These are phyloP conservation scores for Phoenicopterus ruber DNA, from an alignment of 2,113 vertebrate species.

Conservation along the genomic window DNA sequence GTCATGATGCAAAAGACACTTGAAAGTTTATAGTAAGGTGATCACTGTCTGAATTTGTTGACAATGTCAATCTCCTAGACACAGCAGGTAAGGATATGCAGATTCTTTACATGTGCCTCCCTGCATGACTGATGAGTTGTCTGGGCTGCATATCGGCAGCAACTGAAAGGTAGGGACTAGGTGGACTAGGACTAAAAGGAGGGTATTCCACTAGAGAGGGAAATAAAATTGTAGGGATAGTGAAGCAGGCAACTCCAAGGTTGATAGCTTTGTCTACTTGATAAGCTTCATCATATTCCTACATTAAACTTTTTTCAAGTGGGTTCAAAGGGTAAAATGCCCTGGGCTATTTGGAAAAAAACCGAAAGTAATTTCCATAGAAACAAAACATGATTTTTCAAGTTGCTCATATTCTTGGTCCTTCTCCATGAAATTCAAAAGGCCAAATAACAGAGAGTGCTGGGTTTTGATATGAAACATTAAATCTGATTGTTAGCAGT, in stretches of 20 bases:
- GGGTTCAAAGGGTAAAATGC: background rate
- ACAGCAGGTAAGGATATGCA: background rate
- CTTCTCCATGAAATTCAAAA: background rate
- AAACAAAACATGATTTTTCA: background rate
- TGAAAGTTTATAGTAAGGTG: background rate
- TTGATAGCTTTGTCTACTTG: background rate
- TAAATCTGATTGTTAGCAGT: background rate
- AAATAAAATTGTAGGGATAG: background rate
- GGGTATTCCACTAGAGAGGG: background rate
- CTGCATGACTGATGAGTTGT: fast-evolving
- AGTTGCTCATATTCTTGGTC: background rate
- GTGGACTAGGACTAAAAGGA: background rate
- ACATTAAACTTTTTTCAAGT: background rate
- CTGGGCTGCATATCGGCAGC: background rate
- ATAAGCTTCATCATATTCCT: background rate
- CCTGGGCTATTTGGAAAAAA: background rate
- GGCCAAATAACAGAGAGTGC: background rate
- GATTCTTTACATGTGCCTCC: background rate
- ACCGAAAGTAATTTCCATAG: background rate
- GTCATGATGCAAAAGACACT: background rate
- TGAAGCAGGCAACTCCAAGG: background rate
- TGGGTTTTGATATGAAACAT: background rate
- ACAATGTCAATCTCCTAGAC: background rate
- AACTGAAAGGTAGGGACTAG: background rate
- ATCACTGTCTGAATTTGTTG: background rate